Conservation (phyloP, 1,140 invertebrate genomes). For the Archivesica marissinica region DNA sequence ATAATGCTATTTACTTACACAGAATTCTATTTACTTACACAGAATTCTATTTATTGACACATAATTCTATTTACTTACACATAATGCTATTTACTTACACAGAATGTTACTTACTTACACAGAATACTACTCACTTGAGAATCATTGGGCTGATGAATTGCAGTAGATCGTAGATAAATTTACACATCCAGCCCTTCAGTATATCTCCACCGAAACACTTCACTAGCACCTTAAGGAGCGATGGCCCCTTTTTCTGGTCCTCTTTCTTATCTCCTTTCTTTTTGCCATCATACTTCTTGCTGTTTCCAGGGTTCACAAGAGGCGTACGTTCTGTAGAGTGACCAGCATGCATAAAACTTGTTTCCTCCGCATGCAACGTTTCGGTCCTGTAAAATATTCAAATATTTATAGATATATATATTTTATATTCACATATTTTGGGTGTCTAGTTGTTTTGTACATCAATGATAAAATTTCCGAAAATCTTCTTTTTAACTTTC, state of each 20-base stretch:
- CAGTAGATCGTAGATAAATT: slow-evolving; percentile 77
- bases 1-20: too few relatives aligned
- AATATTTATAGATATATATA: neutral
- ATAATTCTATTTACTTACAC: too few relatives aligned
- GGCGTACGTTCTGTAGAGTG: slow-evolving; percentile 60
- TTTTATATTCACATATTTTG: neutral
- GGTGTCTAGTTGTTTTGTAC: too few relatives aligned
- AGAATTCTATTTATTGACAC: too few relatives aligned
- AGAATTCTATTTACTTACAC: too few relatives aligned
- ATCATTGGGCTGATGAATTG: slow-evolving; percentile 78
- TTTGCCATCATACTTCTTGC: slow-evolving; percentile 14
- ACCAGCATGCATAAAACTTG: slow-evolving; percentile 2
- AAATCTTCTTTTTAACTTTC: too few relatives aligned
- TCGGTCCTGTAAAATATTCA: neutral
- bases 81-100: too few relatives aligned
- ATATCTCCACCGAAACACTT: slow-evolving; percentile 74
- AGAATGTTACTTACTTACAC: neutral
- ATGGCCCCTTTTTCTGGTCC: slow-evolving; percentile 68
- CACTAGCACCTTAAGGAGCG: slow-evolving; percentile 73
- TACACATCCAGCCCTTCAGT: slow-evolving; percentile 73
- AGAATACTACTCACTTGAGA: slow-evolving; percentile 68
- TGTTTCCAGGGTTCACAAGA: slow-evolving; percentile 18
- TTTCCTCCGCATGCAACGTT: neutral
- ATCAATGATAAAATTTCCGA: too few relatives aligned
- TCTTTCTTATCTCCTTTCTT: slow-evolving; percentile 49